These are phyloP conservation scores for Oxyteleia sp. DNA, from an alignment of 2,888 invertebrate genomes.

Conservation along the genomic window DNA sequence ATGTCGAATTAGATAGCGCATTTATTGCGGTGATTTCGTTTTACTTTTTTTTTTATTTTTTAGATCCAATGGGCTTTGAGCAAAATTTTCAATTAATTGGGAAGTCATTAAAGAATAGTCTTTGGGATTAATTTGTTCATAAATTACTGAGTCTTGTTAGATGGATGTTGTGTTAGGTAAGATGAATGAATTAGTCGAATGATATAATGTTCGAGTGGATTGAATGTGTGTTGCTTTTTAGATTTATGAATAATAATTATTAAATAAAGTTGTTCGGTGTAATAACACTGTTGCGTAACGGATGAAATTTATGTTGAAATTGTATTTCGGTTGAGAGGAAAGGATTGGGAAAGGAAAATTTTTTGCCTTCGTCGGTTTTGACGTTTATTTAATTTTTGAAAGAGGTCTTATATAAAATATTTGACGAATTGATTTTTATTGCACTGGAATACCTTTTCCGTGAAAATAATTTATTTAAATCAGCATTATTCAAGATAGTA, in stretches of 20 bases:
- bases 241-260: not conserved
- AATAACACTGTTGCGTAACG: not conserved
- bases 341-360: conserved; percentile 1
- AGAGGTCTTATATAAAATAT: not conserved
- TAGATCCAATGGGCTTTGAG: no score
- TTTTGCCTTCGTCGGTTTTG: conserved; percentile 7
- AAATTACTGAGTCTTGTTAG: not conserved
- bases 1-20: conserved; percentile 53
- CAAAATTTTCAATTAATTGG: conserved; percentile 30
- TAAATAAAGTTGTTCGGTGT: conserved; percentile 1
- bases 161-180: not conserved
- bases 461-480: no score
- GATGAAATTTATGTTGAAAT: not conserved
- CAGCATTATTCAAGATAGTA: no score
- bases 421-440: no score
- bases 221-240: not conserved
- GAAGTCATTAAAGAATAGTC: conserved; percentile 10
- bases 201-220: not conserved
- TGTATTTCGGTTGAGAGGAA: not conserved
- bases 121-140: conserved; percentile 16
- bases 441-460: no score
- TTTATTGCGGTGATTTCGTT: conserved; percentile 24
- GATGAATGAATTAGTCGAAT: not conserved
- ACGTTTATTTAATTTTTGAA: not conserved
- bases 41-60: no score